Percentiles rank a stretch among this genome's conserved stretches.
Evolutionary conservation across 2,113 vertebrate species (phyloP).

Genomic region (Etheostoma spectabile): DNA sequence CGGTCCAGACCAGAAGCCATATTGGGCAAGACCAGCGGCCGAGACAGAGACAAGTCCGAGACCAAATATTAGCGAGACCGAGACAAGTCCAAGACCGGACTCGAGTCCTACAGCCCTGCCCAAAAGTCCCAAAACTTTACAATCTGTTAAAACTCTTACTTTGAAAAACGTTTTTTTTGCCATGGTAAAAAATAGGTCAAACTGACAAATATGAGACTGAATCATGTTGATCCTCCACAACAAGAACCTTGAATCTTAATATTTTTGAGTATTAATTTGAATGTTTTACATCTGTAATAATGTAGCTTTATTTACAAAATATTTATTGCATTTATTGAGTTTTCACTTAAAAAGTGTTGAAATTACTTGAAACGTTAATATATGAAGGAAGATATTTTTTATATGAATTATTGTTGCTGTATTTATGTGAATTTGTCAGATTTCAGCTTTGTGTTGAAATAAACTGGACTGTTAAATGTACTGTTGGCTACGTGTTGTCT

Average conservation of each 20-base stretch:
- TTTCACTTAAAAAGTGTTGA: slow-evolving; percentile 13
- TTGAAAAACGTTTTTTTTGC: too few relatives aligned
- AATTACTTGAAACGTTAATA: slow-evolving; percentile 44
- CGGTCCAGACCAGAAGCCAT: too few relatives aligned
- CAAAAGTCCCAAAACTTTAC: too few relatives aligned
- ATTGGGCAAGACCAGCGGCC: too few relatives aligned
- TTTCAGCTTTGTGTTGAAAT: slow-evolving; percentile 21
- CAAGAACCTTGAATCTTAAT: background rate
- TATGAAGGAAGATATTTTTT: slow-evolving; percentile 43
- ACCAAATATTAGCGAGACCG: too few relatives aligned
- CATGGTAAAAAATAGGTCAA: too few relatives aligned
- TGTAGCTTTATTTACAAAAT: slow-evolving; percentile 30
- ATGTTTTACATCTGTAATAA: background rate
- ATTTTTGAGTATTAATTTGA: background rate
- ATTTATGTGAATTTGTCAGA: slow-evolving; percentile 39
- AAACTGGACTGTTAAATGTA: slow-evolving; percentile 26
- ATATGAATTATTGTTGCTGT: slow-evolving; percentile 5
- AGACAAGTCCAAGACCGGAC: too few relatives aligned
- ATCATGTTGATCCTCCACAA: too few relatives aligned
- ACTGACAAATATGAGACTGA: too few relatives aligned
- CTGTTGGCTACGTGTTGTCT: background rate
- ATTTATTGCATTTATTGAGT: slow-evolving; percentile 52
- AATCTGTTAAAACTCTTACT: too few relatives aligned
- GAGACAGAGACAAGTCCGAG: too few relatives aligned
- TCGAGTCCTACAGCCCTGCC: too few relatives aligned